Conservation (phyloP, 2,797 vertebrate species). For the Sebastes oblongus region DNA sequence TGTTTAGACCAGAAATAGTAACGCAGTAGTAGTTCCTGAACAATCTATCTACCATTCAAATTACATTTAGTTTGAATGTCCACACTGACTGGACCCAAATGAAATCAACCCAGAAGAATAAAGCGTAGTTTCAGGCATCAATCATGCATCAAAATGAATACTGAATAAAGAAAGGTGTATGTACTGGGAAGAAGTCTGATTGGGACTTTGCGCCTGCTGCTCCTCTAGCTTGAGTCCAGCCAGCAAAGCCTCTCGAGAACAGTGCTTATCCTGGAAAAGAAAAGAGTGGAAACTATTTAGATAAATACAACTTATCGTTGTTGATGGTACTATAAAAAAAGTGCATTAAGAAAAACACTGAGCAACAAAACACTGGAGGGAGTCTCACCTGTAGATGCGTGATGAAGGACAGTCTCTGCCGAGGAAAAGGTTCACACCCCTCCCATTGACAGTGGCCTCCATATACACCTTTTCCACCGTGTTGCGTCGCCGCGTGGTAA, state of each 20-base stretch:
- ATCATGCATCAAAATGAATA: not conserved
- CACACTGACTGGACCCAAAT: not conserved
- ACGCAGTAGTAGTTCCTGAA: not conserved
- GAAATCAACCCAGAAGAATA: not conserved
- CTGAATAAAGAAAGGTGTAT: conserved; percentile 34
- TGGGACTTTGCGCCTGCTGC: conserved; percentile 91
- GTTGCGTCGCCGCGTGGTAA: conserved; percentile 96
- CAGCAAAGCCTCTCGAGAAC: conserved; percentile 96
- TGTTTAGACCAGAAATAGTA: not conserved
- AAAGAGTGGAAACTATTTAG: not conserved
- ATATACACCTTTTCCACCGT: conserved; percentile 94
- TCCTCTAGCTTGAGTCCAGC: conserved; percentile 96
- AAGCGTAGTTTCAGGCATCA: not conserved
- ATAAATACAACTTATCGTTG: not conserved
- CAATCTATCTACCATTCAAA: not conserved
- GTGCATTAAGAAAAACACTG: not conserved
- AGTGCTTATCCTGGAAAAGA: conserved; percentile 93
- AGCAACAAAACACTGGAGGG: not conserved
- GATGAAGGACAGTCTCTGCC: conserved; percentile 98
- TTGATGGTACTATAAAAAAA: not conserved
- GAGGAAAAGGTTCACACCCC: conserved; percentile 95
- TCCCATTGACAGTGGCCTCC: conserved; percentile 97
- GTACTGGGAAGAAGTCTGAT: conserved; percentile 94
- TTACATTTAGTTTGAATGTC: not conserved
- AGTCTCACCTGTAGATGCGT: conserved; percentile 93